These are phyloP conservation scores for Eretmocerus hayati DNA, from an alignment of 2,888 invertebrate genomes.

Conservation along the genomic window DNA sequence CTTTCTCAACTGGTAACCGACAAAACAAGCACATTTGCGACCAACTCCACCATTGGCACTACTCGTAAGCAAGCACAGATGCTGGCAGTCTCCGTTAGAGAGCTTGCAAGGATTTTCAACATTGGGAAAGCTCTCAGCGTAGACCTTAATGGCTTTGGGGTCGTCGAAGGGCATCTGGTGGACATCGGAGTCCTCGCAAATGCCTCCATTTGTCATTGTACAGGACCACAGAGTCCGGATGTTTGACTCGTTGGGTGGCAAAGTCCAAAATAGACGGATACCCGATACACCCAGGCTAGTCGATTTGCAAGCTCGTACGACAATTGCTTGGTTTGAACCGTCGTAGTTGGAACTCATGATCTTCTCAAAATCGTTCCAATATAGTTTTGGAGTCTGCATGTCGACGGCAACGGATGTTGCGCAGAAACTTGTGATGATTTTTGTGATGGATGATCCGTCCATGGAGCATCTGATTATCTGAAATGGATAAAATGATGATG, in stretches of 20 bases:
- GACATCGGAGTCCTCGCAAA: not conserved
- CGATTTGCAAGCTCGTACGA: not conserved
- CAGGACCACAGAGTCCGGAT: slow-evolving; percentile 6
- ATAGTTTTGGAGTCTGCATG: slow-evolving; percentile 1
- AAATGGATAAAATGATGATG: not conserved
- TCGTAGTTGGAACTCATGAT: slow-evolving; percentile 12
- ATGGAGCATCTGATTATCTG: slow-evolving; percentile 14
- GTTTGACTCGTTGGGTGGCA: not conserved
- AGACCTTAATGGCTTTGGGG: slow-evolving; percentile 6
- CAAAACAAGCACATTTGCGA: slow-evolving; percentile 7
- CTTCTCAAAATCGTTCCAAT: slow-evolving; percentile 5
- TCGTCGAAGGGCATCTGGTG: slow-evolving; percentile 10
- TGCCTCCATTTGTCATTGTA: not conserved
- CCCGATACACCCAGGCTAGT: slow-evolving; percentile 7
- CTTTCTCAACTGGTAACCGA: slow-evolving; percentile 2
- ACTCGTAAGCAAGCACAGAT: slow-evolving; percentile 3
- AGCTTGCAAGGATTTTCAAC: slow-evolving; percentile 6
- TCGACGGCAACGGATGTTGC: slow-evolving; percentile 2
- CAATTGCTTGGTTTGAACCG: not conserved
- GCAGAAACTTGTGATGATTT: not conserved
- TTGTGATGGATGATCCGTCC: slow-evolving; percentile 7
- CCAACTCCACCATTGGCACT: not conserved
- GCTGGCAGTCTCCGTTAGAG: slow-evolving; percentile 10
- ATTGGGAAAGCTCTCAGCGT: not conserved
- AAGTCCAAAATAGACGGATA: slow-evolving; percentile 10